Evolutionary conservation across 2,797 vertebrate genomes (phyloP), one percentile per base, ranked within the genome.

Genomic region (Oreochromis mossambicus): DNA sequence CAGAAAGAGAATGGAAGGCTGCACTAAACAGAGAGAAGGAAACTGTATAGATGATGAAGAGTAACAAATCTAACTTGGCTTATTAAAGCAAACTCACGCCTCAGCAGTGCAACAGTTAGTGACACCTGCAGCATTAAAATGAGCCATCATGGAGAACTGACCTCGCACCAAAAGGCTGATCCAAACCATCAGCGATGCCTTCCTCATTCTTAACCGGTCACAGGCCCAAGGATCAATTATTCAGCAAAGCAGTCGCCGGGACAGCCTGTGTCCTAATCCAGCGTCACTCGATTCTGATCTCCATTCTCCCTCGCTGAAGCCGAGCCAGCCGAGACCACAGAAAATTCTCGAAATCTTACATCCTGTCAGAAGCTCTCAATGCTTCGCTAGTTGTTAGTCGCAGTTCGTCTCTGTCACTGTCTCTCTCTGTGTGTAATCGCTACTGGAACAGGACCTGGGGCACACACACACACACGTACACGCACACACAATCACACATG

Each of bases 151-250:
- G 77, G 56, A 80, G 29, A 83, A 94, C 95, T 95, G 88, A 97
- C 96, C 96, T 93, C 94, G 93, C 79, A 96, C 85, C 81, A 94
- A 86, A 84, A 95, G 86, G 90, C 93, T 92, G 83, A 96, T 93
- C 93, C 95, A 95, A 87, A 95, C 79, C 80, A 95, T 87, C 81
- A 95, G 81, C 81, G 55, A 87, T 87, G 91, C 82, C 51, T 86
- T 94, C 92, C 92, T 96, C 96, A 97, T 97, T 86, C 92, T 96
- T 88, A 79, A 77, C 86, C 84, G 73, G 82, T 87, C 83, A 77
- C 84, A 75, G 80, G 81, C 83, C 6, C 34, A 82, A n/a, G 29
- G 87, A 87, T 94, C 75, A 95, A 94, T 94, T 88, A 95, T 94
- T 94, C 83, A 95, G 89, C 86, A 81, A 85, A 90, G 79, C 55